phyloP scores from a whole-genome alignment of 1,140 invertebrate species.

The Aphidius ervi region DNA sequence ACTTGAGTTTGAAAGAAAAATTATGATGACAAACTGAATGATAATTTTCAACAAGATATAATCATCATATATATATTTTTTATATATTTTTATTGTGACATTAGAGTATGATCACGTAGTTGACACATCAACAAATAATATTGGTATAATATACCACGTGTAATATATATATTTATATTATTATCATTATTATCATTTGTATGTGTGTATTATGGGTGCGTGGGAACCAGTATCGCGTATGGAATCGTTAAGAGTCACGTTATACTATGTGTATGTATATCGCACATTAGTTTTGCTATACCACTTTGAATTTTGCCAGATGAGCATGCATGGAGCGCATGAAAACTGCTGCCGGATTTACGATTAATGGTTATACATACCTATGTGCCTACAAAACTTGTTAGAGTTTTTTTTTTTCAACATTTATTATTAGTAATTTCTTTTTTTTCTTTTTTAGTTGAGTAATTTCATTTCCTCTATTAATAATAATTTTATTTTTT shows the following conservation, averaged over 20 bases:
- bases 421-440: too few relatives aligned
- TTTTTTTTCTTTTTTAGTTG: too few relatives aligned
- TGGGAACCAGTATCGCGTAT: slow-evolving; percentile 41
- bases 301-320: slow-evolving; percentile 25
- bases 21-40: slow-evolving; percentile 10
- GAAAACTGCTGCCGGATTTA: too few relatives aligned
- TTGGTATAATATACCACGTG: slow-evolving; percentile 20
- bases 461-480: too few relatives aligned
- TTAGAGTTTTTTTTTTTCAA: too few relatives aligned
- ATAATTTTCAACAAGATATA: too few relatives aligned
- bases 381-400: too few relatives aligned
- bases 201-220: slow-evolving; percentile 22
- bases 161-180: slow-evolving; percentile 11
- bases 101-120: slow-evolving; percentile 41
- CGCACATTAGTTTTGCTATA: slow-evolving; percentile 26
- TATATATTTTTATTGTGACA: slow-evolving; percentile 11
- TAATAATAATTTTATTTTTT: too few relatives aligned
- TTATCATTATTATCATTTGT: not conserved
- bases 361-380: too few relatives aligned
- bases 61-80: slow-evolving; percentile 5
- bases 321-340: not conserved
- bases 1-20: slow-evolving; percentile 7
- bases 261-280: not conserved
- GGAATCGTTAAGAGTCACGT: slow-evolving; percentile 38
- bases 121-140: slow-evolving; percentile 22